These are phyloP conservation scores for Psephotus haematonotus DNA, from an alignment of 2,113 vertebrate genomes.

Conservation along the genomic window DNA sequence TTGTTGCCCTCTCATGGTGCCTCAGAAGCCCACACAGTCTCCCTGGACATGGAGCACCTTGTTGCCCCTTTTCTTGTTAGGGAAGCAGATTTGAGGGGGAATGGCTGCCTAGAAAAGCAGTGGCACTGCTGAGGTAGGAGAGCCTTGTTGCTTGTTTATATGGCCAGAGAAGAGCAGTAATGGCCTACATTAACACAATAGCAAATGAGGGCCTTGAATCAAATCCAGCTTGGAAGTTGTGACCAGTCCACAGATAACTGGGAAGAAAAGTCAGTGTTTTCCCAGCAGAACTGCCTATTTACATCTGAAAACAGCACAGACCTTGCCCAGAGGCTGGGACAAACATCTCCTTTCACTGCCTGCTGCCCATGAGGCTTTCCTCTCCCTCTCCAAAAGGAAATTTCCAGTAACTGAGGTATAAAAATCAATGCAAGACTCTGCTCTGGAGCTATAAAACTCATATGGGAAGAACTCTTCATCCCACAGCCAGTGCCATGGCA, in stretches of 20 bases:
- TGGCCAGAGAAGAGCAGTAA: not conserved
- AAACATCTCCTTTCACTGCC: conserved; percentile 24
- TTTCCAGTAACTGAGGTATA: not conserved
- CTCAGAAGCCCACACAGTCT: not conserved
- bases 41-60: not conserved
- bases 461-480: fast-evolving
- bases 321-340: not conserved
- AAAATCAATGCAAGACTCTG: not conserved
- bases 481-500: not conserved
- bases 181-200: not conserved
- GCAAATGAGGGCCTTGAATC: conserved; percentile 18
- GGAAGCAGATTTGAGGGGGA: not conserved
- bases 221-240: not conserved
- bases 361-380: not conserved
- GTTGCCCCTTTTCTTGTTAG: not conserved
- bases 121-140: not conserved
- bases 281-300: not conserved
- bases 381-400: not conserved
- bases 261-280: conserved; percentile 20
- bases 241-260: not conserved
- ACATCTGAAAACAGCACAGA: conserved; percentile 40
- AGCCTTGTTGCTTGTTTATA: not conserved
- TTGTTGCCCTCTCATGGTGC: not conserved
- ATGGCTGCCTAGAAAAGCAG: not conserved
- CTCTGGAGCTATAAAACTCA: not conserved